Evolutionary conservation across 2,888 invertebrate genomes (phyloP).

Genomic region (Archaeoteleia sp.): DNA sequence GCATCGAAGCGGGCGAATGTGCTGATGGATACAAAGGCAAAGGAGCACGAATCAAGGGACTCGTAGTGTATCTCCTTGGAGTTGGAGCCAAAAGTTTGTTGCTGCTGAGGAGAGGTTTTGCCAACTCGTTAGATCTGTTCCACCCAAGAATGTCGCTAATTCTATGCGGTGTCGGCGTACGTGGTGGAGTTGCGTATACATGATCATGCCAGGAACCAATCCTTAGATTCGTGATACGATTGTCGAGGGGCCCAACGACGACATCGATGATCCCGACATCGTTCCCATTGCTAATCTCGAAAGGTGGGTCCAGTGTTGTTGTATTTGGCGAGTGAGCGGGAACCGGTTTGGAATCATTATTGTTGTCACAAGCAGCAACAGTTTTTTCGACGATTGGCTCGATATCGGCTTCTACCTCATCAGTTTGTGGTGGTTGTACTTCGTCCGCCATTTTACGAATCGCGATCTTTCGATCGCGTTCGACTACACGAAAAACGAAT

Average conservation of each 20-base stretch:
- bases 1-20: conserved; percentile 59
- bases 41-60: conserved; percentile 59
- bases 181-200: conserved; percentile 88
- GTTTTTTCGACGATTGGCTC: conserved; percentile 30
- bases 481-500: conserved; percentile 7
- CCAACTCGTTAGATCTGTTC: conserved; percentile 54
- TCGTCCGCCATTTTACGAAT: conserved; percentile 51
- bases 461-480: conserved; percentile 30
- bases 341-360: conserved; percentile 54
- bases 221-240: conserved; percentile 44
- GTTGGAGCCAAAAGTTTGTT: conserved; percentile 61
- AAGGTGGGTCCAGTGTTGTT: conserved; percentile 18
- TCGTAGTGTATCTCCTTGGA: conserved; percentile 58
- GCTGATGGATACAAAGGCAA: conserved; percentile 60
- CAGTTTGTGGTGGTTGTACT: conserved; percentile 18
- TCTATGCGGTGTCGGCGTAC: conserved; percentile 88
- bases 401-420: conserved; percentile 13
- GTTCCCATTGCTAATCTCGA: conserved; percentile 25
- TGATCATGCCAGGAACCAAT: conserved; percentile 88
- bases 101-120: conserved; percentile 30
- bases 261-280: conserved; percentile 16
- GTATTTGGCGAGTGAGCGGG: conserved; percentile 23
- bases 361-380: conserved; percentile 53
- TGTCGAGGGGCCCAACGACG: conserved; percentile 27
- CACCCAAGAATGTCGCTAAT: conserved; percentile 91